phyloP scores from a whole-genome alignment of 2,888 invertebrate species.

The Drosophila merina region DNA sequence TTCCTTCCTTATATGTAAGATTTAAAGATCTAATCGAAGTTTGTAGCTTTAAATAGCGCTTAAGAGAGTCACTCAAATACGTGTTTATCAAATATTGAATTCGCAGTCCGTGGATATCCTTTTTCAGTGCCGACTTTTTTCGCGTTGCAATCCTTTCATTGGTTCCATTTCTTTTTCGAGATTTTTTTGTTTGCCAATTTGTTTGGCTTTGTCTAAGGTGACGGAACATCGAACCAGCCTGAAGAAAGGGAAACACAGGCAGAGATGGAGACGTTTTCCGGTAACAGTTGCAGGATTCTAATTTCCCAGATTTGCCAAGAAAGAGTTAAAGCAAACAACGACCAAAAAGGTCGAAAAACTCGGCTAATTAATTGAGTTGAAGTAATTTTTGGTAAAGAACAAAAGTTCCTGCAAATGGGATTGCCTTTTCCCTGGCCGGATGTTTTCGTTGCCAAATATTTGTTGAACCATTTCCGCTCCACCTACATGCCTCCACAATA shows the following conservation, averaged over 20 bases:
- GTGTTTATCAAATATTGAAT: no score
- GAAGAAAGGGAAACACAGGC: not conserved
- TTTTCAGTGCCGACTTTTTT: conserved; percentile 8
- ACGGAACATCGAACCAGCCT: conserved; percentile 13
- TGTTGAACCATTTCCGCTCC: conserved; percentile 41
- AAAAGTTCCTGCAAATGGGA: conserved; percentile 36
- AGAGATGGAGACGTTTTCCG: not conserved
- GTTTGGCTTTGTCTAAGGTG: conserved; percentile 58
- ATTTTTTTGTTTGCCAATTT: conserved; percentile 58
- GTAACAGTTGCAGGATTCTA: conserved; percentile 45
- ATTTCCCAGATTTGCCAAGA: conserved; percentile 58
- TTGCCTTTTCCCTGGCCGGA: conserved; percentile 22
- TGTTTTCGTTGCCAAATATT: conserved; percentile 63
- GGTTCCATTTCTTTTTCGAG: conserved; percentile 20
- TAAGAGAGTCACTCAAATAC: no score
- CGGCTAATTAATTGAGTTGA: conserved; percentile 80
- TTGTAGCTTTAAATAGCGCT: no score
- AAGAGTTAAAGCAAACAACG: conserved; percentile 65
- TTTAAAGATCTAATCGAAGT: no score
- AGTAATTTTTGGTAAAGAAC: conserved; percentile 59
- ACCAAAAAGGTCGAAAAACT: conserved; percentile 17
- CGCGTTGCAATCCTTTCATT: conserved; percentile 56
- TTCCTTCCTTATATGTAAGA: not conserved
- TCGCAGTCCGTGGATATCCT: no score
- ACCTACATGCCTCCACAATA: conserved; percentile 26